Conservation (phyloP, 1,140 invertebrate species). For the Odontomachus brunneus region DNA sequence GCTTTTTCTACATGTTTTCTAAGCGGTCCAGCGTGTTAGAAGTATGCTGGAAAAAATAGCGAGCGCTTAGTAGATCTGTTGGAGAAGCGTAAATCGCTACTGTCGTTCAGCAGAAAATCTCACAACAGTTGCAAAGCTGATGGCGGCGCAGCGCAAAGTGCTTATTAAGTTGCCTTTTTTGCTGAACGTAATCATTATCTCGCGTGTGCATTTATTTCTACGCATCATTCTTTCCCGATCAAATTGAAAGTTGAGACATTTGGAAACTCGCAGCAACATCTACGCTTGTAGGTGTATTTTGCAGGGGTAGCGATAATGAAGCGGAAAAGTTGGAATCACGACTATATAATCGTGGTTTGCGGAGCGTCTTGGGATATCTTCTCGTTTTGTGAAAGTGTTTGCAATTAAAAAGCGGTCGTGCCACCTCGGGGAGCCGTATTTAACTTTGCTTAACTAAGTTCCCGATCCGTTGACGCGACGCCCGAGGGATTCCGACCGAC, state of each 20-base stretch:
- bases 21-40: too few species aligned
- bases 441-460: conserved; percentile 85
- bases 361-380: conserved; percentile 59
- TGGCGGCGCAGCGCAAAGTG: too few species aligned
- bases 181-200: too few species aligned
- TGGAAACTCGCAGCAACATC: conserved; percentile 8
- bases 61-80: too few species aligned
- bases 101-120: too few species aligned
- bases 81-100: too few species aligned
- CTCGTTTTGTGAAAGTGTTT: conserved; percentile 81
- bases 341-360: conserved; percentile 22
- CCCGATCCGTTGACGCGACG: conserved; percentile 81
- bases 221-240: too few species aligned
- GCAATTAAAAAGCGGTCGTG: conserved; percentile 84
- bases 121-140: too few species aligned
- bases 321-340: neutral
- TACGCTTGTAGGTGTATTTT: conserved; percentile 11
- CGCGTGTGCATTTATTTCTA: too few species aligned
- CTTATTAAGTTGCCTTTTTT: too few species aligned
- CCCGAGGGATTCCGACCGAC: conserved; percentile 78
- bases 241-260: neutral
- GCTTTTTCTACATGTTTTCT: too few species aligned
- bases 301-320: conserved; percentile 26
- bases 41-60: too few species aligned
- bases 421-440: conserved; percentile 84